Conservation (phyloP, 2,888 invertebrate species). For the Allygus modestus region DNA sequence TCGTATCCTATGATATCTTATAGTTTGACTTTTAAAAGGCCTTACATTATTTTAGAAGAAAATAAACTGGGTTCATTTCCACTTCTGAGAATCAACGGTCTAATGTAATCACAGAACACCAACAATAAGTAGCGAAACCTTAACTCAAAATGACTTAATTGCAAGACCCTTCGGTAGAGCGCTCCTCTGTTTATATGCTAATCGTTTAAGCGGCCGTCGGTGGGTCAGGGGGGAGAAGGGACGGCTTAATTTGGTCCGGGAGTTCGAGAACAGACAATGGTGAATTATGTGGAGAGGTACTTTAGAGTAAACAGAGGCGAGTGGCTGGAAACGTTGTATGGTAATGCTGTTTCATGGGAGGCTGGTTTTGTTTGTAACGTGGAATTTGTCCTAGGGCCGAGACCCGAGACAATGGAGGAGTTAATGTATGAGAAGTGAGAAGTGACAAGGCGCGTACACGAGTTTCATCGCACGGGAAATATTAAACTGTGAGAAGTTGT, state of each 20-base stretch:
- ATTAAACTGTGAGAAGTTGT: too few species aligned
- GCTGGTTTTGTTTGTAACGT: constrained; percentile 1
- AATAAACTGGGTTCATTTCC: too few species aligned
- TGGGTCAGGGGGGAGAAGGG: not conserved
- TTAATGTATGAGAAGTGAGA: not conserved
- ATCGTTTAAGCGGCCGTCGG: not conserved
- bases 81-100: too few species aligned
- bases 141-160: not conserved
- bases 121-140: too few species aligned
- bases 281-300: constrained; percentile 31
- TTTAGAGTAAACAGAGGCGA: constrained; percentile 15
- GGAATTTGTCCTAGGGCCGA: not conserved
- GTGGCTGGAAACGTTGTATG: constrained; percentile 1
- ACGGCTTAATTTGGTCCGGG: not conserved
- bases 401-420: constrained; percentile 5
- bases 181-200: constrained; percentile 10
- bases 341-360: constrained; percentile 15
- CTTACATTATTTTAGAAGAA: too few species aligned
- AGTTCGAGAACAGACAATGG: constrained; percentile 21
- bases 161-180: not conserved
- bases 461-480: too few species aligned
- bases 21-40: too few species aligned
- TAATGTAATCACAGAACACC: too few species aligned
- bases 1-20: too few species aligned
- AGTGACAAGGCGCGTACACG: not conserved